Evolutionary conservation across 92 coral and sea anemone genomes (phyloP), one percentile per base, ranked within the genome.

Genomic region (Bergia sp.): DNA sequence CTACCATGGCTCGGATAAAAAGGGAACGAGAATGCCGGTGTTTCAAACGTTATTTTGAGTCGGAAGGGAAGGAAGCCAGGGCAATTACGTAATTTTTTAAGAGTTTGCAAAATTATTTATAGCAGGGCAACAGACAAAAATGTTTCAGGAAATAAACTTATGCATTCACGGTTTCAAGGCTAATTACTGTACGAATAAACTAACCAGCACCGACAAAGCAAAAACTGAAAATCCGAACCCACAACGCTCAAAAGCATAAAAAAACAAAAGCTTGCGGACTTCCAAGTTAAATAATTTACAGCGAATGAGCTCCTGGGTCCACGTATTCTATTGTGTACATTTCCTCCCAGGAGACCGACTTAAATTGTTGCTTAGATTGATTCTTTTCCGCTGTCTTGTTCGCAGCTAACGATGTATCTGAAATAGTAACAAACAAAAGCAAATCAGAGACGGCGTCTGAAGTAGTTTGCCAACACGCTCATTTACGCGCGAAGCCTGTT

Each of bases 321-420:
- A 15, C 78, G 23, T 1, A 9, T 8, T 76, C 8, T 10, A 0
- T 40, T 76, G 41, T 76, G 37, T 41, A 76, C 47, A 76, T 41
- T 39, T 44, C 50, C 15, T 76, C 3, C 13, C 11, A 76, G 13
- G 49, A 41, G 29, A 61, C n/a, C 29, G 23, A 61, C 69, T 61
- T 20, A 3, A 72, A 72, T 43, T 49, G 47, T 13, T 84, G 57
- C 29, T 72, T 37, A 84, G 87, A 69, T 84, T 5, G 79, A 11
- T 6, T 84, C 61, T 3, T 43, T 47, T 5, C 29, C 87, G 87
- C 65, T 50, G 42, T 89, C 90, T 80, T 88, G 89, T 85, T 94
- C 93, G 71, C 96, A 94, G 88, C 88, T 89, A 85, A 94, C 92
- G 44, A 94, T 94, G 82, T 94, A 94, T 93, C 96, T 94, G 82